A percentile compares a stretch with the other conserved stretches of the same genome.
Evolutionary conservation across 2,888 invertebrate species (phyloP).

Genomic region (Andrena bicolor): DNA sequence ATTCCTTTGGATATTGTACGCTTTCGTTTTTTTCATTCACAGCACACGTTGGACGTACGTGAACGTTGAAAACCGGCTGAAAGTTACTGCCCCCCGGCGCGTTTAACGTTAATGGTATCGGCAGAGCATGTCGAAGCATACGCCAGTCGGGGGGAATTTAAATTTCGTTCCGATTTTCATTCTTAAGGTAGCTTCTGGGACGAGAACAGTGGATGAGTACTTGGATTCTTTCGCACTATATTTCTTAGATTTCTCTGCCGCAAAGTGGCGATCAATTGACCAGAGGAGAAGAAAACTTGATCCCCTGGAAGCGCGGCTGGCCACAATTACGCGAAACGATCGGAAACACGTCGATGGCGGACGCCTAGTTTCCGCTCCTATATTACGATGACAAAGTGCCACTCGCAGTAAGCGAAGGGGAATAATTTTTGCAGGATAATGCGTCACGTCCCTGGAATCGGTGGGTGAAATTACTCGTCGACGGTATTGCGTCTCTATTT

Average conservation of each 20-base stretch:
- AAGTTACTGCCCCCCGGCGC: not conserved
- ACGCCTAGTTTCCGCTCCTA: not conserved
- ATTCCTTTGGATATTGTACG: not conserved
- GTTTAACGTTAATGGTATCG: not conserved
- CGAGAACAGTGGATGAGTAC: not conserved
- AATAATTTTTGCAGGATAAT: conserved; percentile 33
- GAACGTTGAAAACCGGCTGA: not conserved
- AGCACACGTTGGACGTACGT: not conserved
- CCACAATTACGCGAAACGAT: conserved; percentile 12
- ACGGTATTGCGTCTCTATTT: conserved; percentile 11
- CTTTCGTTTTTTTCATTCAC: not conserved
- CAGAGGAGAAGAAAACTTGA: not conserved
- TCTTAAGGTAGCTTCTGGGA: no score
- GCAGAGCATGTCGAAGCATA: no score
- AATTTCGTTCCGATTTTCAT: not conserved
- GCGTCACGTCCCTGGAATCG: not conserved
- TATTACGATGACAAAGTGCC: not conserved
- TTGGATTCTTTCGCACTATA: not conserved
- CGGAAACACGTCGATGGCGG: not conserved
- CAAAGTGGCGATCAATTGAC: not conserved
- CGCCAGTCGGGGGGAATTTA: no score
- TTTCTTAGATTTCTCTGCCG: not conserved
- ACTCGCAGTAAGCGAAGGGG: not conserved
- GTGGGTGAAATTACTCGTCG: not conserved
- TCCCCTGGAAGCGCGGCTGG: not conserved